These are phyloP conservation scores for Propsilocerus akamusi DNA, from an alignment of 1,140 invertebrate species.

Conservation along the genomic window DNA sequence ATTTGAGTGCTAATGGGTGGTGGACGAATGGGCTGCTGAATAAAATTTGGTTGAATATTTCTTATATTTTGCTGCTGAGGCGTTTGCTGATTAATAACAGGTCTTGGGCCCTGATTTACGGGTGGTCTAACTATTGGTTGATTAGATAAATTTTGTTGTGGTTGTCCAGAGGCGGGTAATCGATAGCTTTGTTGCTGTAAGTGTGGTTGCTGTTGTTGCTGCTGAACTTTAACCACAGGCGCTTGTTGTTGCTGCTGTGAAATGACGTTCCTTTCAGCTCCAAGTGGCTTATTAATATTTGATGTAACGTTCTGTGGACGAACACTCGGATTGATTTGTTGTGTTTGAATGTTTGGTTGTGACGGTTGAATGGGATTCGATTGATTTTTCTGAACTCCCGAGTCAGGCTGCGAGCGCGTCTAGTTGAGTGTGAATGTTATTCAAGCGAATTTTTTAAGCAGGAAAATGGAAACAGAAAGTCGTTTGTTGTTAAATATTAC, in stretches of 20 bases:
- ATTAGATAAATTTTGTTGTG: neutral
- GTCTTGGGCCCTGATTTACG: neutral
- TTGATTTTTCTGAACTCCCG: neutral
- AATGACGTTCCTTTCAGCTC: neutral
- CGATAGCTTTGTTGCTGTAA: neutral
- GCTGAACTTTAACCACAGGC: neutral
- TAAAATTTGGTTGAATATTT: neutral
- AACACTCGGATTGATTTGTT: too few relatives aligned
- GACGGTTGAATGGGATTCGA: too few relatives aligned
- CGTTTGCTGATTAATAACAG: neutral
- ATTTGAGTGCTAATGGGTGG: neutral
- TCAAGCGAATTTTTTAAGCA: too few relatives aligned
- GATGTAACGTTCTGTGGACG: too few relatives aligned
- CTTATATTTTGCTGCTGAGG: neutral
- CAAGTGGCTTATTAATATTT: too few relatives aligned
- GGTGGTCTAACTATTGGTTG: neutral
- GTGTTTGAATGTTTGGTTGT: too few relatives aligned
- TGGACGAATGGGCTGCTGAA: neutral
- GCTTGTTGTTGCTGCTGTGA: neutral
- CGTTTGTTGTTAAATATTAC: too few relatives aligned
- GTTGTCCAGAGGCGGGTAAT: neutral
- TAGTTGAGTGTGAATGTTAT: too few relatives aligned
- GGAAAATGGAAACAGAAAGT: too few relatives aligned
- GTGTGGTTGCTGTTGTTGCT: neutral
- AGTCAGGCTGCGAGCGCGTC: neutral